Base-by-base conservation (phyloP, 92 coral and sea anemone species). In the Micromussa lordhowensis region DNA sequence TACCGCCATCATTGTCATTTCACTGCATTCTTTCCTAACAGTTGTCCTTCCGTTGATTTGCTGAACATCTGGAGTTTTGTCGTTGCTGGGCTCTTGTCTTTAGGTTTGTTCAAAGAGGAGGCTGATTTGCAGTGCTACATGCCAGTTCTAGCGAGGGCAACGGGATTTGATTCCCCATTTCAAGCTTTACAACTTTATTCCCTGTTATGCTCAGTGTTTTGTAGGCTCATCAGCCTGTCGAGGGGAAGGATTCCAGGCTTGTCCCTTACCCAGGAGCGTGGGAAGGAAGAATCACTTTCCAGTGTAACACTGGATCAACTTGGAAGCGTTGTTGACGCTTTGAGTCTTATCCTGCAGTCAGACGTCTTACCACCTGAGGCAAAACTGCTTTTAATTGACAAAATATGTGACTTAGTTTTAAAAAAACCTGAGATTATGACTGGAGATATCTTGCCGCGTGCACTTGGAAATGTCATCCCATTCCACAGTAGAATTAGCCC, bases 381-480 rank as follows among this genome's bases (percentile, higher is more conserved):
- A 21, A 75, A 44, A 38, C 63, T 85, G 19, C 18, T 24, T 8
- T 48, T 85, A 15, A 66, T 77, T 40, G 35, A 28, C 21, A 85
- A 75, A 59, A 61, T 76, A 1, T 76, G 38, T 5, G 9, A 75
- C 34, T n/a, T 75, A 18, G 78, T 75, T n/a, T 49, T 55, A 1
- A n/a, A 19, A 13, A 5, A 30, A 22, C 71, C 55, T 28, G 29
- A 30, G 22, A 8, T 24, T n/a, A 16, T 36, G 8, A n/a, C 15
- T 26, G 59, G 19, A n/a, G 1, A 19, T 0, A 36, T 2, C 21
- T 21, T 85, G 34, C 26, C 4, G 11, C 12, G 5, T 19, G 82
- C 88, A 53, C 30, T 85, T 18, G 18, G 9, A 28, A 75, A 85
- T 59, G 22, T 85, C 44, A 75, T 85, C 48, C 82, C 88, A 9